Evolutionary conservation across 2,797 vertebrate genomes (phyloP).

Genomic region (Phaenicophaeus curvirostris): DNA sequence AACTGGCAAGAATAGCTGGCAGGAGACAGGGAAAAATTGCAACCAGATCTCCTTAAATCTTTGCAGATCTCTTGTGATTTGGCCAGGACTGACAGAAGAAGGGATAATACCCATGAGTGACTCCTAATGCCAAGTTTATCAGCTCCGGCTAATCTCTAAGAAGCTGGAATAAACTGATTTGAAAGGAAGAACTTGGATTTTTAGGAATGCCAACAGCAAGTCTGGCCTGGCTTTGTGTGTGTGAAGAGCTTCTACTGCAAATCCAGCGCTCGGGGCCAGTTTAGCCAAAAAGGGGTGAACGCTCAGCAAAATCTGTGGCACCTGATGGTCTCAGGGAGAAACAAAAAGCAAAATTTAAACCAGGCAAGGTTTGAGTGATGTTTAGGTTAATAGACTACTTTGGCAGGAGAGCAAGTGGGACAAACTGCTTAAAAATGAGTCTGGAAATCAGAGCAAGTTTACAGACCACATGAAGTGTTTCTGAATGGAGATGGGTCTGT

Average conservation of each 20-base stretch:
- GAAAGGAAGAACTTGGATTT: conserved; percentile 24
- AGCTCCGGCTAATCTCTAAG: conserved; percentile 1
- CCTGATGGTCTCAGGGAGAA: background rate
- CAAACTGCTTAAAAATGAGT: background rate
- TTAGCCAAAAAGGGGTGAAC: background rate
- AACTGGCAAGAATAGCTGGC: conserved; percentile 28
- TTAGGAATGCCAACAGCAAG: background rate
- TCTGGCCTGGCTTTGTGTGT: background rate
- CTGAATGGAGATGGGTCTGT: accelerated
- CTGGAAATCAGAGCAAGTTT: background rate
- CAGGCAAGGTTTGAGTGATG: background rate
- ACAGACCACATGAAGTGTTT: background rate
- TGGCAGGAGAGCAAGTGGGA: conserved; percentile 1
- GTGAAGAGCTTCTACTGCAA: background rate
- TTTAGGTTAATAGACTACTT: background rate
- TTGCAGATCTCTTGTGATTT: background rate
- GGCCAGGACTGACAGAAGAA: background rate
- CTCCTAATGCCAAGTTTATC: background rate
- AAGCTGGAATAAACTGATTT: conserved; percentile 1
- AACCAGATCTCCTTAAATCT: background rate
- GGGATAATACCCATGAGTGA: background rate
- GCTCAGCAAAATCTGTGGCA: background rate
- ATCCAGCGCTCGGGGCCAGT: accelerated
- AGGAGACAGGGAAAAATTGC: conserved; percentile 14
- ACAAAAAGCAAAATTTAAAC: background rate